Percentiles rank a stretch among this genome's conserved stretches.
Conservation (phyloP, 2,888 invertebrate genomes). For the Nemotelus pantherinus region DNA sequence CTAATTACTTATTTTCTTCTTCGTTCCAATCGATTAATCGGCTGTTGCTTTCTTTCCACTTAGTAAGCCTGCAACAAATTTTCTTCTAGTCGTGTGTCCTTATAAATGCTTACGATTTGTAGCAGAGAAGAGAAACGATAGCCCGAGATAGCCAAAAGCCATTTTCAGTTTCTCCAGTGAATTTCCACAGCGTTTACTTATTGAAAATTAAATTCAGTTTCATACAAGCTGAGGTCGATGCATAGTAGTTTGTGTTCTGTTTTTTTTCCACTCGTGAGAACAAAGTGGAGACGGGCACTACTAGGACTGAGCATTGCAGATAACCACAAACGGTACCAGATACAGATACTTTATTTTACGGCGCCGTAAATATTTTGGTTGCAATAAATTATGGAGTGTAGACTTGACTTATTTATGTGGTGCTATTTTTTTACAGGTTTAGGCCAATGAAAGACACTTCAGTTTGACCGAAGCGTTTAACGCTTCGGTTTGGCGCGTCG, state of each 20-base stretch:
- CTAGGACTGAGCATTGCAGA: not conserved
- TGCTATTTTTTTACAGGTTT: too few relatives aligned
- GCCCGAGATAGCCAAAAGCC: not conserved
- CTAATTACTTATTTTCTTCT: constrained; percentile 16
- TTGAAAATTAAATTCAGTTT: constrained; percentile 13
- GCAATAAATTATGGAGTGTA: not conserved
- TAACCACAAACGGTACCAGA: constrained; percentile 7
- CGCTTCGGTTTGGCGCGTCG: too few relatives aligned
- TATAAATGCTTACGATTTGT: not conserved
- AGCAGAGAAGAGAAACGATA: not conserved
- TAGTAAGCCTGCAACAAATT: not conserved
- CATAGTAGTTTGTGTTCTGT: too few relatives aligned
- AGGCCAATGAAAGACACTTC: too few relatives aligned
- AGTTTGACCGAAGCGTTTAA: too few relatives aligned
- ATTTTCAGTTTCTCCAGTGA: too few relatives aligned
- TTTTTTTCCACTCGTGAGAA: not conserved
- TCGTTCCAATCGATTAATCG: constrained; percentile 2
- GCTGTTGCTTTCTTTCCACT: not conserved
- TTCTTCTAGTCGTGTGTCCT: too few relatives aligned
- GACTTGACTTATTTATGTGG: too few relatives aligned
- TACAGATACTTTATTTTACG: not conserved
- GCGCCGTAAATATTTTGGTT: not conserved
- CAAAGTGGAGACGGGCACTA: not conserved
- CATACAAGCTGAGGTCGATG: not conserved
- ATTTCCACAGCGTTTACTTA: not conserved